phyloP scores from a whole-genome alignment of 2,888 invertebrate species.

The Aphidoletes aphidimyza region DNA sequence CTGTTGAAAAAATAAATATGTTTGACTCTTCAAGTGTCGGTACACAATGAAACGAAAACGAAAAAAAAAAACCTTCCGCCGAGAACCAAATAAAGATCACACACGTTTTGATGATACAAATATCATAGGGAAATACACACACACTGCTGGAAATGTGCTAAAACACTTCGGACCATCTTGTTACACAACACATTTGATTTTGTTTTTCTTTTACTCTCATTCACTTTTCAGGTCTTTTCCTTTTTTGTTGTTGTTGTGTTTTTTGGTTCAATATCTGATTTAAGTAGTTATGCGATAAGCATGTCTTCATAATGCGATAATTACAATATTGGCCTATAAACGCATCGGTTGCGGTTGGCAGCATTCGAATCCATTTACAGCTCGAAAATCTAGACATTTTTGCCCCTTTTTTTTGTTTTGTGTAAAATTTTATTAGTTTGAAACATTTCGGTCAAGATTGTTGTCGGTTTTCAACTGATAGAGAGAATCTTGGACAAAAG shows the following conservation, averaged over 20 bases:
- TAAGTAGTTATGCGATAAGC: neutral
- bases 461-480: neutral
- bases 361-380: constrained; percentile 22
- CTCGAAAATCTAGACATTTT: constrained; percentile 28
- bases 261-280: neutral
- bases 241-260: no score
- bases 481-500: no score
- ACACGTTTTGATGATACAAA: neutral
- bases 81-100: neutral
- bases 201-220: neutral
- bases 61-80: neutral
- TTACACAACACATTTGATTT: neutral
- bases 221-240: no score
- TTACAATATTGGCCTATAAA: constrained; percentile 33
- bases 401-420: no score
- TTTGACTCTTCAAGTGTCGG: neutral
- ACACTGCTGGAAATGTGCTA: neutral
- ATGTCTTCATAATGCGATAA: constrained; percentile 12
- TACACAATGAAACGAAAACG: neutral
- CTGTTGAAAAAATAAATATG: constrained; percentile 2
- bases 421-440: no score
- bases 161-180: neutral
- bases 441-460: neutral
- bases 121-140: neutral
- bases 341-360: constrained; percentile 27